Percentiles rank a stretch among this genome's conserved stretches.
Conservation (phyloP, 2,888 invertebrate species). For the Erynnis tages region DNA sequence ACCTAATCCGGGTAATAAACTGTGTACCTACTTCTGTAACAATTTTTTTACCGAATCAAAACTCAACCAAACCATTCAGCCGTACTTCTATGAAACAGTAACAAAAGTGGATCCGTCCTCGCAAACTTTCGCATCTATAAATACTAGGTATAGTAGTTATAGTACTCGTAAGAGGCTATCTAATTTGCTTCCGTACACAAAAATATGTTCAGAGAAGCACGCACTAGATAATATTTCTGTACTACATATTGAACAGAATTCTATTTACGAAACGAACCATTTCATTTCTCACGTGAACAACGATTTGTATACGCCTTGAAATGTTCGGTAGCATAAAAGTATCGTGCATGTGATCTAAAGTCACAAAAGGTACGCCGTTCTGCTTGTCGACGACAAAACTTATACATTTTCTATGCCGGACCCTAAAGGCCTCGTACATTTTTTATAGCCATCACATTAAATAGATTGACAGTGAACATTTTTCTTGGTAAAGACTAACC, state of each 20-base stretch:
- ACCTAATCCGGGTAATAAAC: too few species aligned
- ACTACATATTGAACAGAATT: background rate
- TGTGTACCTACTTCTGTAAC: too few species aligned
- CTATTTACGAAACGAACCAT: background rate
- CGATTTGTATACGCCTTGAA: slow-evolving; percentile 13
- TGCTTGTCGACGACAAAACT: slow-evolving; percentile 28
- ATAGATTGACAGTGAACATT: slow-evolving; percentile 38
- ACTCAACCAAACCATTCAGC: too few species aligned
- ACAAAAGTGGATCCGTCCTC: too few species aligned
- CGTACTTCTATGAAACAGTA: too few species aligned
- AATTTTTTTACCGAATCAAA: too few species aligned
- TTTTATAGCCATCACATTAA: slow-evolving; percentile 34
- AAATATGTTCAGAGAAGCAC: background rate
- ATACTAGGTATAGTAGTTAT: too few species aligned
- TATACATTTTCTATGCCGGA: slow-evolving; percentile 29
- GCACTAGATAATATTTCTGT: background rate
- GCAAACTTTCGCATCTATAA: too few species aligned
- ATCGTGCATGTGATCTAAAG: slow-evolving; percentile 1
- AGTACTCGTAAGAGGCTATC: too few species aligned
- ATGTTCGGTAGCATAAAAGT: slow-evolving; percentile 6
- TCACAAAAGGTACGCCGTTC: slow-evolving; percentile 26
- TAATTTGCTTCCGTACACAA: too few species aligned
- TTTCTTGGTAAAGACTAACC: slow-evolving; percentile 27
- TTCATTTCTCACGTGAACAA: slow-evolving; percentile 8
- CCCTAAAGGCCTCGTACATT: slow-evolving; percentile 31